Evolutionary conservation across 2,888 invertebrate genomes (phyloP).

Genomic region (Andrena minutula): DNA sequence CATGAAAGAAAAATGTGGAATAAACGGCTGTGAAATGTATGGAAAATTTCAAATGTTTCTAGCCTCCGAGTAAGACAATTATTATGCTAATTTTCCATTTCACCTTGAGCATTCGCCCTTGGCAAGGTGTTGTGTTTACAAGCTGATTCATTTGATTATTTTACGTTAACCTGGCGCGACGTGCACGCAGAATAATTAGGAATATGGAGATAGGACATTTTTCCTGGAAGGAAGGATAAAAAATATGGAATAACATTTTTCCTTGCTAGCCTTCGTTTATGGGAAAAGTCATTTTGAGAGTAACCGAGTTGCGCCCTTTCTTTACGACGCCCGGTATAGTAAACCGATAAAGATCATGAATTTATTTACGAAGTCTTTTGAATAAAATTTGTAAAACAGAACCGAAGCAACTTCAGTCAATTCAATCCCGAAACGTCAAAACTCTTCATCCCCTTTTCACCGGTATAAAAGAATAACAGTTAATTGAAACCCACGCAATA

Average conservation of each 20-base stretch:
- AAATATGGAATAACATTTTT: neutral
- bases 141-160: conserved; percentile 8
- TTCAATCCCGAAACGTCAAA: conserved; percentile 15
- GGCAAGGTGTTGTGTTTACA: conserved; percentile 30
- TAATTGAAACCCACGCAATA: conserved; percentile 1
- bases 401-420: conserved; percentile 40
- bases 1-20: conserved; percentile 5
- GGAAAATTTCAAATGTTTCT: neutral
- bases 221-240: neutral
- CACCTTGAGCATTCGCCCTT: conserved; percentile 30
- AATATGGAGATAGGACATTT: neutral
- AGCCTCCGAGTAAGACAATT: conserved; percentile 5
- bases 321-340: too few relatives aligned
- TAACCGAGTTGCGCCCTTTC: too few relatives aligned
- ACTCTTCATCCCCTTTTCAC: neutral
- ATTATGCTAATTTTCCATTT: conserved; percentile 17
- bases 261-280: neutral
- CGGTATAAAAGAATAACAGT: neutral
- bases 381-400: neutral
- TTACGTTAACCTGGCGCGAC: neutral
- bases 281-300: neutral
- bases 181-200: neutral
- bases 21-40: neutral
- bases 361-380: too few relatives aligned
- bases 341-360: too few relatives aligned